These are phyloP conservation scores for Anolis apletophallus DNA, from an alignment of 2,797 vertebrate species.

Conservation along the genomic window DNA sequence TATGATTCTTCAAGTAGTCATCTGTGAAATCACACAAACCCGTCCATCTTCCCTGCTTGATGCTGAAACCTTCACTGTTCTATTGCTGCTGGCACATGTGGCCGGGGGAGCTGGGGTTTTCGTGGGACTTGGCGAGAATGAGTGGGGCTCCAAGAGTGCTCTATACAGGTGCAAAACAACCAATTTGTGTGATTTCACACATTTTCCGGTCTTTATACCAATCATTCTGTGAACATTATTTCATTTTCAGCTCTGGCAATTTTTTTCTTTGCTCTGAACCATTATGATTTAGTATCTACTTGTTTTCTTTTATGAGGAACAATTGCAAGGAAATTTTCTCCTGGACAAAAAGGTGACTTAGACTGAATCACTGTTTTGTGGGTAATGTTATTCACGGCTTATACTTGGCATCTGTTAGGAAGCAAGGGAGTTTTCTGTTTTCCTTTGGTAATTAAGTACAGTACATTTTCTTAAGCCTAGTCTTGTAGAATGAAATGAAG, in stretches of 20 bases:
- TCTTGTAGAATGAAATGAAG: background rate
- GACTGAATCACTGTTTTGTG: background rate
- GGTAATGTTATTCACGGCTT: background rate
- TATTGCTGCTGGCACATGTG: no score
- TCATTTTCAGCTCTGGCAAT: background rate
- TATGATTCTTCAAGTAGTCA: no score
- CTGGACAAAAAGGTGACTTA: no score
- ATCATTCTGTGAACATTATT: background rate
- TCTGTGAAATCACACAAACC: no score
- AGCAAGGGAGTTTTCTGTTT: background rate
- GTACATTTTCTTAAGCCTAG: background rate
- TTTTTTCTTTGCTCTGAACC: background rate
- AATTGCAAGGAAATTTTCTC: background rate
- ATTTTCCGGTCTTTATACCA: background rate
- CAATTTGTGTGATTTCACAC: no score
- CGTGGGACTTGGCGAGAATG: no score
- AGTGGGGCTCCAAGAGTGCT: no score
- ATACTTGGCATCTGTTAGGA: background rate
- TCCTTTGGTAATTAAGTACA: background rate
- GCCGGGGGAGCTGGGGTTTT: no score
- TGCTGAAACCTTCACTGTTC: no score
- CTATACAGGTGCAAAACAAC: no score
- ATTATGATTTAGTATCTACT: background rate
- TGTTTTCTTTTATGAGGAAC: background rate
- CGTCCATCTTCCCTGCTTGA: no score